A percentile compares a stretch with the other conserved stretches of the same genome.
Conservation (phyloP, 2,113 vertebrate species). For the Cinclus mexicanus region DNA sequence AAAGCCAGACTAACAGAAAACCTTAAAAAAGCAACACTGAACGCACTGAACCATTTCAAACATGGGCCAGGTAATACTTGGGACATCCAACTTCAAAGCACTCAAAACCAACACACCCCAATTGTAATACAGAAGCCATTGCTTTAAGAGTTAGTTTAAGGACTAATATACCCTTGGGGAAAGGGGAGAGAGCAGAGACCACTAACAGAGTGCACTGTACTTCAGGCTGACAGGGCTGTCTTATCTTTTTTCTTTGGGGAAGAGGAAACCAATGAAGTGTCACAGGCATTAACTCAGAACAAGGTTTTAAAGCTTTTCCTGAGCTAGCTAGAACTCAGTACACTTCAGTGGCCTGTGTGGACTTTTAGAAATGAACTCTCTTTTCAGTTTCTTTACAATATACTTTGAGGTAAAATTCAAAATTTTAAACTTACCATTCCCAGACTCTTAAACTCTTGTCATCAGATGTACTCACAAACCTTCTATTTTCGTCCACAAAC, state of each 20-base stretch:
- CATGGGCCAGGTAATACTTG: background rate
- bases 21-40: background rate
- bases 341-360: background rate
- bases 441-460: constrained; percentile 98
- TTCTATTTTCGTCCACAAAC: constrained; percentile 98
- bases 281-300: background rate
- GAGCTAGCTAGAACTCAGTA: background rate
- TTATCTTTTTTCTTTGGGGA: background rate
- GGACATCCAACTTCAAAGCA: background rate
- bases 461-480: constrained; percentile 98
- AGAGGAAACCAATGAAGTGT: background rate
- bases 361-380: background rate
- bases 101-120: background rate
- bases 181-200: background rate
- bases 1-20: background rate
- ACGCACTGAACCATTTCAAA: background rate
- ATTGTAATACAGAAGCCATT: background rate
- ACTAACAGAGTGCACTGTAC: background rate
- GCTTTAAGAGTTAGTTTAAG: background rate
- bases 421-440: constrained; percentile 89
- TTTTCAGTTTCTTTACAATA: constrained; percentile 2
- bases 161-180: background rate
- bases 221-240: background rate
- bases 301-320: background rate
- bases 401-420: background rate